A percentile compares a stretch with the other conserved stretches of the same genome.
These are phyloP conservation scores for Liodrosophila aerea DNA, from an alignment of 2,888 invertebrate species.

Conservation along the genomic window DNA sequence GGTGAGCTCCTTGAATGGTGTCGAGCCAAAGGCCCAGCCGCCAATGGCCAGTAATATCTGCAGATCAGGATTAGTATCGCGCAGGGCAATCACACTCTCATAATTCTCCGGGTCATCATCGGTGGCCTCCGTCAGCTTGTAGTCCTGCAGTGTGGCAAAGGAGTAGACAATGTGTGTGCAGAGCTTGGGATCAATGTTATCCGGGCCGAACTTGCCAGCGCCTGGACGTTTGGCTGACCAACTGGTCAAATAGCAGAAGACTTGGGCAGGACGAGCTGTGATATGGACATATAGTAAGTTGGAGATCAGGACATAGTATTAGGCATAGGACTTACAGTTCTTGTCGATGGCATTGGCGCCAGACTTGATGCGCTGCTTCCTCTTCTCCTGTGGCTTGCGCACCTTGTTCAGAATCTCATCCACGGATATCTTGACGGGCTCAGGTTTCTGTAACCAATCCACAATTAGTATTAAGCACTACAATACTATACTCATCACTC, in stretches of 20 bases:
- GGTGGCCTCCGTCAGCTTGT: constrained; percentile 90
- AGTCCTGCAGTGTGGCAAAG: constrained; percentile 94
- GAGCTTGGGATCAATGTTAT: constrained; percentile 92
- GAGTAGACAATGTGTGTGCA: constrained; percentile 98
- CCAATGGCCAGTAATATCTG: constrained; percentile 95
- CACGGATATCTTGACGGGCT: constrained; percentile 90
- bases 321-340: constrained; percentile 84
- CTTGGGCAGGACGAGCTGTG: constrained; percentile 91
- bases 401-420: constrained; percentile 87
- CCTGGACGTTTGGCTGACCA: constrained; percentile 97
- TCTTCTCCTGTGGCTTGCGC: constrained; percentile 85
- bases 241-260: constrained; percentile 97
- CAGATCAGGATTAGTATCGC: constrained; percentile 93
- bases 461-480: neutral
- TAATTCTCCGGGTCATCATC: constrained; percentile 94
- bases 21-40: constrained; percentile 98
- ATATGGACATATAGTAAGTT: neutral
- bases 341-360: constrained; percentile 84
- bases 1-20: constrained; percentile 95
- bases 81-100: constrained; percentile 90
- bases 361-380: constrained; percentile 84
- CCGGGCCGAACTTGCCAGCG: constrained; percentile 93
- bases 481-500: neutral
- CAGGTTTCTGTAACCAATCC: constrained; percentile 84
- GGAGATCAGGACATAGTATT: neutral